Conservation (phyloP, 2,797 vertebrate genomes). For the Galagoides demidoff region DNA sequence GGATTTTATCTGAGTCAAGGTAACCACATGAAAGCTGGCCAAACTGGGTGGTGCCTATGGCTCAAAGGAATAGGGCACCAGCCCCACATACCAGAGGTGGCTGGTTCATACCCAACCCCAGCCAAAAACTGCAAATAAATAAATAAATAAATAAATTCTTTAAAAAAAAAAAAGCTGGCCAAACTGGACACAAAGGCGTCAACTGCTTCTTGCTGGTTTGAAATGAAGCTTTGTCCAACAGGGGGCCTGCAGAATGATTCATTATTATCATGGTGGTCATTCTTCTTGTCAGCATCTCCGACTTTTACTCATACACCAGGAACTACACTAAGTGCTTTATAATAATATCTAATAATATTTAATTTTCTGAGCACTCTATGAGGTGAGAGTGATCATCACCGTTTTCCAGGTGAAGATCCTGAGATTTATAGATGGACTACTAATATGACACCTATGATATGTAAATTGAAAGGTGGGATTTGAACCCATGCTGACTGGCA, state of each 20-base stretch:
- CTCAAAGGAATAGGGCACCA: too few species aligned
- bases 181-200: background rate
- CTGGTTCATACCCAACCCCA: too few species aligned
- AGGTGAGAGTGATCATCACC: background rate
- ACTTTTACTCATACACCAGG: background rate
- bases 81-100: too few species aligned
- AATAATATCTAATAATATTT: background rate
- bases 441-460: background rate
- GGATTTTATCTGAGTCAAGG: background rate
- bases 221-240: background rate
- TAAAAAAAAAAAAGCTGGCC: background rate
- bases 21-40: background rate
- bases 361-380: background rate
- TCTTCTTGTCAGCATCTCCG: background rate
- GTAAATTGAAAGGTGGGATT: slow-evolving; percentile 28
- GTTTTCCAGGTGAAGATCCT: background rate
- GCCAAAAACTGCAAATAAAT: too few species aligned
- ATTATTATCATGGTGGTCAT: background rate
- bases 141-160: too few species aligned
- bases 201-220: background rate
- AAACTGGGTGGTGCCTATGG: too few species aligned
- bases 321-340: background rate
- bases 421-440: background rate
- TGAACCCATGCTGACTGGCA: background rate
- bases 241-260: background rate